A percentile compares a stretch with the other conserved stretches of the same genome.
Evolutionary conservation across 1,140 invertebrate genomes (phyloP).

Genomic region (Camponotus floridanus): DNA sequence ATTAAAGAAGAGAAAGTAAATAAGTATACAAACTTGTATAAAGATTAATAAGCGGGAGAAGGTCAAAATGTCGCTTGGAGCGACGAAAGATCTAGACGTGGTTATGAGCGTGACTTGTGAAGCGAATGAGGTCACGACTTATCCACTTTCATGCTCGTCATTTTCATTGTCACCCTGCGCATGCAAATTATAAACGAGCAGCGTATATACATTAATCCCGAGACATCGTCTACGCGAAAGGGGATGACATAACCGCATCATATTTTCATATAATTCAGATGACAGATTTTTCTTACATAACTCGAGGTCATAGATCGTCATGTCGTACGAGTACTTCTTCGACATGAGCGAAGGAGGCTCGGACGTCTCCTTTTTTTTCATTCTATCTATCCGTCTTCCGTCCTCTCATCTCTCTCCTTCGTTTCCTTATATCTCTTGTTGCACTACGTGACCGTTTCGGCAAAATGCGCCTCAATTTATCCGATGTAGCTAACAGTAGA

Average conservation of each 20-base stretch:
- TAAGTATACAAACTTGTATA: neutral
- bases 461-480: conserved; percentile 71
- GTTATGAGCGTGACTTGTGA: conserved; percentile 18
- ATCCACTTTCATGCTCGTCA: conserved; percentile 22
- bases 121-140: conserved; percentile 50
- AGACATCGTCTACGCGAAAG: neutral
- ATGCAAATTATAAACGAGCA: conserved; percentile 34
- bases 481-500: conserved; percentile 61
- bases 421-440: conserved; percentile 47
- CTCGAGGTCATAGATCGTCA: conserved; percentile 60
- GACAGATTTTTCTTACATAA: conserved; percentile 69
- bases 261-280: conserved; percentile 27
- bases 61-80: conserved; percentile 27
- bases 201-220: conserved; percentile 3
- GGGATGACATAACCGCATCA: neutral
- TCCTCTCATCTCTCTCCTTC: too few species aligned
- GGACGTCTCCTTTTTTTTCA: neutral
- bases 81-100: conserved; percentile 1
- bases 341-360: neutral
- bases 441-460: conserved; percentile 66
- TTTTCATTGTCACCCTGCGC: conserved; percentile 45
- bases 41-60: neutral
- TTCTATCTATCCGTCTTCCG: conserved; percentile 4
- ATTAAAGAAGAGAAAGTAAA: neutral
- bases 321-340: conserved; percentile 34